Percentiles rank a stretch among this genome's conserved stretches.
These are phyloP conservation scores for Microctonus brassicae DNA, from an alignment of 2,888 invertebrate genomes.

Conservation along the genomic window DNA sequence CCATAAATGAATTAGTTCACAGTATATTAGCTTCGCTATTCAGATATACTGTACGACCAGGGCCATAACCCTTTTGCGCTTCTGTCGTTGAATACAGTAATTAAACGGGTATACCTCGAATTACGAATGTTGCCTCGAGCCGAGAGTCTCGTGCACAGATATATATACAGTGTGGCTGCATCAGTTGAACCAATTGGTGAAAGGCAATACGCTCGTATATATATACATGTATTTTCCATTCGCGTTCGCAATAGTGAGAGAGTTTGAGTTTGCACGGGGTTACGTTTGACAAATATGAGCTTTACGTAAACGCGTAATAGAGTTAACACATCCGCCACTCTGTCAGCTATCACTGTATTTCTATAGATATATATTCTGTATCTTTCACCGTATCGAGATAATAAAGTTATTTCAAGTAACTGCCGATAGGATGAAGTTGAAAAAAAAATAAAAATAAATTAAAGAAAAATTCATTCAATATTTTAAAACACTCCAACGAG, in stretches of 20 bases:
- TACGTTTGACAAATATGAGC: constrained; percentile 33
- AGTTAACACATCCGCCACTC: constrained; percentile 56
- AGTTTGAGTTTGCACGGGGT: constrained; percentile 10
- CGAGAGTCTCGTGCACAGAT: constrained; percentile 12
- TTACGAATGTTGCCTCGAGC: constrained; percentile 52
- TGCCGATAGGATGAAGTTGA: not conserved
- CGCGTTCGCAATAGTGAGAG: not conserved
- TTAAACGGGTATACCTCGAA: constrained; percentile 64
- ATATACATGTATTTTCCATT: constrained; percentile 12
- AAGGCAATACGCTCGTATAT: constrained; percentile 1
- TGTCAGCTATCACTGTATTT: not conserved
- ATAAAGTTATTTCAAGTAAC: constrained; percentile 33
- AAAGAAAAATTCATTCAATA: too few relatives aligned
- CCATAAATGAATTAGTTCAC: constrained; percentile 62
- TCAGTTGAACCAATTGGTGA: constrained; percentile 20
- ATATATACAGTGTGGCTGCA: constrained; percentile 8
- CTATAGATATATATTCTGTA: constrained; percentile 8
- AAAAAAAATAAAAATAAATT: not conserved
- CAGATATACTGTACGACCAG: constrained; percentile 53
- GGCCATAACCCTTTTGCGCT: constrained; percentile 61
- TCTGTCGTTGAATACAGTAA: constrained; percentile 64
- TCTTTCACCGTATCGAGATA: constrained; percentile 38
- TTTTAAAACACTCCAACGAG: too few relatives aligned
- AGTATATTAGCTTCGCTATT: constrained; percentile 68
- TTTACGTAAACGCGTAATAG: constrained; percentile 58